Evolutionary conservation across 53 echinoderm and acorn worm species (phyloP).

Genomic region (Glandiceps talaboti): DNA sequence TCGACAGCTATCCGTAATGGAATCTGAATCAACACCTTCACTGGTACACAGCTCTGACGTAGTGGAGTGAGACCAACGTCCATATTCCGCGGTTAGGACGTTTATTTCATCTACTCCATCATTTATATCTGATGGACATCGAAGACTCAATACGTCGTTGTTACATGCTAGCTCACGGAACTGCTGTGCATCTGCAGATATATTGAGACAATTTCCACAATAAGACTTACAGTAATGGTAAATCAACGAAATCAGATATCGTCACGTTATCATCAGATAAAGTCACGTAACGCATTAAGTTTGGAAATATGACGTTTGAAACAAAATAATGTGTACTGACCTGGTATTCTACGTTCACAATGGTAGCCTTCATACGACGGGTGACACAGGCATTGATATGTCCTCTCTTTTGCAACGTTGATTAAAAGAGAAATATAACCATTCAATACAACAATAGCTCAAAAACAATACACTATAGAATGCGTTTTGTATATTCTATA

Average conservation of each 20-base stretch:
- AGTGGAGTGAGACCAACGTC: not conserved
- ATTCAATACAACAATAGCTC: too few relatives aligned
- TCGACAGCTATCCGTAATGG: too few relatives aligned
- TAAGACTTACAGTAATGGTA: too few relatives aligned
- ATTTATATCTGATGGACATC: not conserved
- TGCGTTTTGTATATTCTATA: too few relatives aligned
- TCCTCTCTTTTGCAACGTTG: conserved; percentile 7
- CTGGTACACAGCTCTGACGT: not conserved
- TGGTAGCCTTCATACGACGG: conserved; percentile 11
- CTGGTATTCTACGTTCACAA: conserved; percentile 14
- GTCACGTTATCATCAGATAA: too few relatives aligned
- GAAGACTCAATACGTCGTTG: not conserved
- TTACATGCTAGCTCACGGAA: not conserved
- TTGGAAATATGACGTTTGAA: too few relatives aligned
- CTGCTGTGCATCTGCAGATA: too few relatives aligned
- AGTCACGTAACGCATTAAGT: too few relatives aligned
- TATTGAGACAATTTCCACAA: too few relatives aligned
- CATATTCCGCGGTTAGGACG: not conserved
- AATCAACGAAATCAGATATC: too few relatives aligned
- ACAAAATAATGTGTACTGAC: conserved; percentile 6
- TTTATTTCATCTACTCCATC: not conserved
- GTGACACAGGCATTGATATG: conserved; percentile 16
- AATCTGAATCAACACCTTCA: not conserved
- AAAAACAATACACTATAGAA: too few relatives aligned
- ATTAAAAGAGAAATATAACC: not conserved